phyloP scores from a whole-genome alignment of 2,113 vertebrate species.

The Chitala chitala region DNA sequence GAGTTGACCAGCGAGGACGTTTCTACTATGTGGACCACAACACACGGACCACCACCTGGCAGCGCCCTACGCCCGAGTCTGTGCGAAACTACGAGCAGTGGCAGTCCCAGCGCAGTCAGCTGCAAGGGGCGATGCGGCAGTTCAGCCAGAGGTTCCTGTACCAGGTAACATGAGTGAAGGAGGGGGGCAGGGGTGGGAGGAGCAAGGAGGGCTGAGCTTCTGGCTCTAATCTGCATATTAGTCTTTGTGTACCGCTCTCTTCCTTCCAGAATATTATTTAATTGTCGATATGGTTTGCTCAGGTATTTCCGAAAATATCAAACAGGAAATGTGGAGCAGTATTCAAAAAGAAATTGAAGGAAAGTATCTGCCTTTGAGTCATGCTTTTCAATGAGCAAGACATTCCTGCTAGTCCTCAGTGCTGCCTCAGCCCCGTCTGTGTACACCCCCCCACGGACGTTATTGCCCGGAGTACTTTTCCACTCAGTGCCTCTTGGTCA shows the following conservation, averaged over 20 bases:
- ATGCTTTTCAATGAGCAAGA: too few species aligned
- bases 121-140: conserved; percentile 96
- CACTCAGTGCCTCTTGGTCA: neutral
- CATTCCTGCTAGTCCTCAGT: neutral
- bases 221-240: neutral
- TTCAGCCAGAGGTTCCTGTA: conserved; percentile 93
- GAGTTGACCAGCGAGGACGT: conserved; percentile 86
- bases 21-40: conserved; percentile 98
- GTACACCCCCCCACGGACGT: neutral
- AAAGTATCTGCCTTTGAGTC: too few species aligned
- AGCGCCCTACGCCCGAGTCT: conserved; percentile 86
- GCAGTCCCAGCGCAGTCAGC: conserved; percentile 91
- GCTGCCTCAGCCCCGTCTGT: neutral
- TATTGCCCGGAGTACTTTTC: neutral
- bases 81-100: conserved; percentile 95
- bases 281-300: too few species aligned
- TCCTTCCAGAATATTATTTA: neutral
- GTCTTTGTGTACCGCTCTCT: neutral
- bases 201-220: neutral
- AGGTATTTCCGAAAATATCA: neutral
- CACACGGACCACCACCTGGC: conserved; percentile 96
- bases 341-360: neutral
- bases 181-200: neutral
- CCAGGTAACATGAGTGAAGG: neutral
- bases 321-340: too few species aligned